A percentile compares a stretch with the other conserved stretches of the same genome.
Conservation (phyloP, 1,140 invertebrate species). For the Aphidius gifuensis region DNA sequence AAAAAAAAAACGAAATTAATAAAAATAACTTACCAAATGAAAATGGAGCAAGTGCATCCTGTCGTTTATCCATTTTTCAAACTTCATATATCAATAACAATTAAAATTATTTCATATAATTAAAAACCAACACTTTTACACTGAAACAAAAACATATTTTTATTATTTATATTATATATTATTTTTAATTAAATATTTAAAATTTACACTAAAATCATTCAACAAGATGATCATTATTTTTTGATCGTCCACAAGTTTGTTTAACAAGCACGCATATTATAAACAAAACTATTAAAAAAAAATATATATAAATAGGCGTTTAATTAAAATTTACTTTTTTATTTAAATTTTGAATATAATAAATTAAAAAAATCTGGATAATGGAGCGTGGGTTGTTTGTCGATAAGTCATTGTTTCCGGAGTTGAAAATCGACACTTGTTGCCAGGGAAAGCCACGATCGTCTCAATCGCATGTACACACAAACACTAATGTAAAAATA, state of each 20-base stretch:
- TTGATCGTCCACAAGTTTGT: no score
- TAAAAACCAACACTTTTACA: neutral
- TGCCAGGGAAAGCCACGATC: slow-evolving; percentile 32
- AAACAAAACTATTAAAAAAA: no score
- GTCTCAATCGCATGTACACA: neutral
- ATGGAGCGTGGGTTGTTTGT: slow-evolving; percentile 12
- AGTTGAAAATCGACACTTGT: slow-evolving; percentile 31
- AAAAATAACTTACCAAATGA: slow-evolving; percentile 44
- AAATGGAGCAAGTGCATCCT: slow-evolving; percentile 47
- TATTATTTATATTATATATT: no score
- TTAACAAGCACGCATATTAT: no score
- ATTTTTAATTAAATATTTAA: neutral
- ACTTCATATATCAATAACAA: neutral
- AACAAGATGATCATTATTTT: no score
- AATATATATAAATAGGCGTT: no score
- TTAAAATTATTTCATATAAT: slow-evolving; percentile 6
- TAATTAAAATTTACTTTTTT: neutral
- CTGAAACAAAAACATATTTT: neutral
- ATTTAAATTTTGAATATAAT: neutral
- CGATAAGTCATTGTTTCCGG: slow-evolving; percentile 21
- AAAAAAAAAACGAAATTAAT: slow-evolving; percentile 12
- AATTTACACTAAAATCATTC: no score
- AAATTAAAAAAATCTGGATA: slow-evolving; percentile 1
- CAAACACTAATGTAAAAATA: no score
- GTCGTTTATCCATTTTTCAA: slow-evolving; percentile 47